A percentile compares a stretch with the other conserved stretches of the same genome.
Evolutionary conservation across 2,113 vertebrate species (phyloP).

Genomic region (Elaphurus davidianus): DNA sequence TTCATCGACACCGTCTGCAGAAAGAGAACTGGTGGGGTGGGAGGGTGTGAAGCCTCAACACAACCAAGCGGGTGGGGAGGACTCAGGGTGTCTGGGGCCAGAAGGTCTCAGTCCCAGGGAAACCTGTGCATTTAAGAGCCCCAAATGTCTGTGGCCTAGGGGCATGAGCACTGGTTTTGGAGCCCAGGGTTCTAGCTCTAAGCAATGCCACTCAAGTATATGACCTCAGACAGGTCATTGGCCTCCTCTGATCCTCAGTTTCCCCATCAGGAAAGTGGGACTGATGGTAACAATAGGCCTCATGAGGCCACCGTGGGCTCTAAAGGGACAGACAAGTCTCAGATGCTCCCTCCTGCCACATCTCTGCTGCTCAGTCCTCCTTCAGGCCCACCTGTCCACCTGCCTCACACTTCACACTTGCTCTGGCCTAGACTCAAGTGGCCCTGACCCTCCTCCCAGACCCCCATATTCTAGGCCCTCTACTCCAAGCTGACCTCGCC

Average conservation of each 20-base stretch:
- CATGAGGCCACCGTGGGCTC: neutral
- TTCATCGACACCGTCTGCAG: neutral
- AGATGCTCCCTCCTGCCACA: neutral
- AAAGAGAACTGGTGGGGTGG: neutral
- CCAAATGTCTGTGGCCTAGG: neutral
- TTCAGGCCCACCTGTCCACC: neutral
- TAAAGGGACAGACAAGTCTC: neutral
- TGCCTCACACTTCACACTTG: neutral
- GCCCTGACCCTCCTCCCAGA: neutral
- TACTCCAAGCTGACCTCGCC: neutral
- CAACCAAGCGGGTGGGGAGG: accelerated
- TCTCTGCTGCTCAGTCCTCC: neutral
- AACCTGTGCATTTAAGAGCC: neutral
- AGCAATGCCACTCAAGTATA: neutral
- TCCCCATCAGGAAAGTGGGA: neutral
- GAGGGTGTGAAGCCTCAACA: neutral
- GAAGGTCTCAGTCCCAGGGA: neutral
- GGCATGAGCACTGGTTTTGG: neutral
- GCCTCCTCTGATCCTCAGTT: neutral
- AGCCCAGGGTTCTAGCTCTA: neutral
- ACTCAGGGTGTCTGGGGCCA: neutral
- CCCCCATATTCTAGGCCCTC: neutral
- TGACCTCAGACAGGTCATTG: neutral
- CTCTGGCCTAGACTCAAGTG: accelerated
- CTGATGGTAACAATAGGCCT: neutral